Evolutionary conservation across 1,140 invertebrate genomes (phyloP).

Genomic region (Formica exsecta): DNA sequence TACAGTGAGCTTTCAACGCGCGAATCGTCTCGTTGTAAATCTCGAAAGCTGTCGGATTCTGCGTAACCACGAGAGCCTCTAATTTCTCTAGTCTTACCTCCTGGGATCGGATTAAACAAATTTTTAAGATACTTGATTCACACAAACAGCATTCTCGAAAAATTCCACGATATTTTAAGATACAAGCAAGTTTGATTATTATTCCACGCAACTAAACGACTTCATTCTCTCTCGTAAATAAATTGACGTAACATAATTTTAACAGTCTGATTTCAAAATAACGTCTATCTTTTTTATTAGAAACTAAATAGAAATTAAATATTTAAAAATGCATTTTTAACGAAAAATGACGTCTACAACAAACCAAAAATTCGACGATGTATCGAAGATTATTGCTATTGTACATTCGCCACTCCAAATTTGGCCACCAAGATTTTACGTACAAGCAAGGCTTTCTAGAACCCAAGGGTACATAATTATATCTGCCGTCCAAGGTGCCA

Average conservation of each 20-base stretch:
- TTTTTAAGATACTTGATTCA: background rate
- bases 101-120: slow-evolving; percentile 70
- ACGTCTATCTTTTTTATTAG: background rate
- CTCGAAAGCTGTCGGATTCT: slow-evolving; percentile 72
- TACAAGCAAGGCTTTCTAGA: slow-evolving; percentile 83
- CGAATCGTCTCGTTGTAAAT: slow-evolving; percentile 80
- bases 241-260: background rate
- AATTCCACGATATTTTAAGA: background rate
- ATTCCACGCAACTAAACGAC: background rate
- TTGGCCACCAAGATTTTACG: slow-evolving; percentile 84
- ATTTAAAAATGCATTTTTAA: background rate
- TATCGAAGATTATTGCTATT: slow-evolving; percentile 81
- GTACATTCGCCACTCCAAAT: slow-evolving; percentile 82
- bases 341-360: slow-evolving; percentile 25
- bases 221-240: background rate
- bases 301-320: slow-evolving; percentile 3
- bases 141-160: background rate
- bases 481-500: slow-evolving; percentile 79
- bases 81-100: slow-evolving; percentile 77
- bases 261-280: background rate
- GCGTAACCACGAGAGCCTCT: slow-evolving; percentile 75
- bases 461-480: slow-evolving; percentile 82
- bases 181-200: background rate
- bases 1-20: slow-evolving; percentile 76
- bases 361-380: slow-evolving; percentile 80